Conservation (phyloP, 2,888 invertebrate species). For the Ophonus ardosiacus region DNA sequence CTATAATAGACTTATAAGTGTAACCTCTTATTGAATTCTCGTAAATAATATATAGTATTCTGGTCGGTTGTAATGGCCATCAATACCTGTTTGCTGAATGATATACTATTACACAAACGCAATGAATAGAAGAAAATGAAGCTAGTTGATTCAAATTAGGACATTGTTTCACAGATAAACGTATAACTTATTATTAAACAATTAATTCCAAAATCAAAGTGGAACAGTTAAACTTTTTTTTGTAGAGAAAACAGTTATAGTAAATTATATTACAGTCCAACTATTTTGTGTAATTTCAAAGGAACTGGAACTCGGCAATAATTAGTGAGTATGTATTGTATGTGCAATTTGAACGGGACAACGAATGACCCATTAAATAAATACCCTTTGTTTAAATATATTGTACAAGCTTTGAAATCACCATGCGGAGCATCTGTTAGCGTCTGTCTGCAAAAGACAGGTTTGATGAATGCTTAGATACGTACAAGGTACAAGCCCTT, state of each 20-base stretch:
- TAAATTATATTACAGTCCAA: background rate
- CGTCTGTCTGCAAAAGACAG: conserved; percentile 14
- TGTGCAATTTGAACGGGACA: background rate
- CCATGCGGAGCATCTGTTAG: background rate
- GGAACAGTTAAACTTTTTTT: no score
- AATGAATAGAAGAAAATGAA: no score
- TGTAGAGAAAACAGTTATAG: background rate
- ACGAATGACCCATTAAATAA: conserved; percentile 20
- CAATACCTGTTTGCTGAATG: no score
- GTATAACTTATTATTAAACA: no score
- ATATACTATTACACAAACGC: no score
- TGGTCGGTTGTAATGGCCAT: no score
- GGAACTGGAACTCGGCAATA: conserved; percentile 4
- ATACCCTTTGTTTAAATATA: conserved; percentile 20
- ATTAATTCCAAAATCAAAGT: no score
- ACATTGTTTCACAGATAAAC: no score
- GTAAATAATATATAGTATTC: no score
- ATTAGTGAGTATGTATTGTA: background rate
- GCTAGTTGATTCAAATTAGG: no score
- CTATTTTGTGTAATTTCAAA: background rate
- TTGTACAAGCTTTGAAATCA: conserved; percentile 12
- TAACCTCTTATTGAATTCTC: no score
- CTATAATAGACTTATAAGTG: no score
- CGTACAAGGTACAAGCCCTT: background rate
- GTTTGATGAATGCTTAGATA: conserved; percentile 14